Conservation (phyloP, 2,113 vertebrate species). For the Crotalus viridis region DNA sequence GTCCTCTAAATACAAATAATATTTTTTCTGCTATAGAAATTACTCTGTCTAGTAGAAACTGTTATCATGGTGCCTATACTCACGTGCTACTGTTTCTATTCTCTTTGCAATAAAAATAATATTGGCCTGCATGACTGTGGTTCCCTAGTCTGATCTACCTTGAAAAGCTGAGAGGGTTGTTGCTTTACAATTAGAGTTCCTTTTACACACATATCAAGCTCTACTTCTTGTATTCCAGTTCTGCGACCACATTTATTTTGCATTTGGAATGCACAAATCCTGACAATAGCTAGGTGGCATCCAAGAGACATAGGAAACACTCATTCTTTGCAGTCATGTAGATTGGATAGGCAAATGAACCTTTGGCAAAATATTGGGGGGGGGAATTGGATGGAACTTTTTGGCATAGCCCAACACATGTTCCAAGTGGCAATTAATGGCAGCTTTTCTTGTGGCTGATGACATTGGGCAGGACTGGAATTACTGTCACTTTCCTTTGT, state of each 20-base stretch:
- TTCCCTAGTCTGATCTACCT: neutral
- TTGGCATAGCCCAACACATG: neutral
- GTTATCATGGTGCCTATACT: neutral
- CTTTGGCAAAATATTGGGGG: neutral
- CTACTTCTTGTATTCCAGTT: neutral
- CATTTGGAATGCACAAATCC: neutral
- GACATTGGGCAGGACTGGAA: neutral
- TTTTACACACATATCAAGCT: neutral
- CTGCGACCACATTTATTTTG: neutral
- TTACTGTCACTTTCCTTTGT: neutral
- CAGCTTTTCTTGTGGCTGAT: neutral
- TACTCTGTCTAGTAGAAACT: neutral
- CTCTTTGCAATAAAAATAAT: neutral
- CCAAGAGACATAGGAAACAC: neutral
- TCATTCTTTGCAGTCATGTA: neutral
- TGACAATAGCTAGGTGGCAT: neutral
- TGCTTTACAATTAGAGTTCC: neutral
- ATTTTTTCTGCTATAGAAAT: neutral
- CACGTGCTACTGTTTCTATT: neutral
- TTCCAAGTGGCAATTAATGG: neutral
- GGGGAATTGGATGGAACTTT: neutral
- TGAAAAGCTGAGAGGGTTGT: neutral
- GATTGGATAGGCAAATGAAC: neutral
- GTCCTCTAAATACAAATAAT: neutral
- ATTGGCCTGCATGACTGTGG: neutral